phyloP scores from a whole-genome alignment of 2,113 vertebrate species.

The Carassius carassius region DNA sequence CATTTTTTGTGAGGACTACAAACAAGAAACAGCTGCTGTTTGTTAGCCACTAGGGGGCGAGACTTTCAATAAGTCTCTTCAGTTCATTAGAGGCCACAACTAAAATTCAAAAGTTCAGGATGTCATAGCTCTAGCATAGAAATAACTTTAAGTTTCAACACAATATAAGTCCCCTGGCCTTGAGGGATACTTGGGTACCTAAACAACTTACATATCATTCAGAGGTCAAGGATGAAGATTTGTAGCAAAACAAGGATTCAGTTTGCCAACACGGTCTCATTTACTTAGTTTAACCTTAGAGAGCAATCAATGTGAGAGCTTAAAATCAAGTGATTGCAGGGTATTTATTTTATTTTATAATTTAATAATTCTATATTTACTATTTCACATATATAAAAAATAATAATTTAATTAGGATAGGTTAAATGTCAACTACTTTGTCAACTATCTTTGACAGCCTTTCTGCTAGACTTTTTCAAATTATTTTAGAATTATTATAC shows the following conservation, averaged over 20 bases:
- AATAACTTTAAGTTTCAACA: neutral
- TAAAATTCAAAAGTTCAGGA: neutral
- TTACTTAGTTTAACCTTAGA: neutral
- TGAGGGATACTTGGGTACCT: neutral
- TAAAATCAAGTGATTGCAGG: too few species aligned
- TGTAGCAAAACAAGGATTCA: neutral
- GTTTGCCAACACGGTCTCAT: neutral
- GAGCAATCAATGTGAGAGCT: neutral
- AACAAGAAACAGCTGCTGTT: slow-evolving; percentile 5
- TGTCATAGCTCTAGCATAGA: neutral
- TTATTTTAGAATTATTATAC: too few species aligned
- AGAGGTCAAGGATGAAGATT: slow-evolving; percentile 37
- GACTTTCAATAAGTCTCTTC: neutral
- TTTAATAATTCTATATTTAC: neutral
- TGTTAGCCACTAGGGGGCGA: slow-evolving; percentile 22
- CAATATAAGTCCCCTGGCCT: neutral
- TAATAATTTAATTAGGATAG: neutral
- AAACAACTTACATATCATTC: neutral
- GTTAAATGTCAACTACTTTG: too few species aligned
- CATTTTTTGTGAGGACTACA: neutral
- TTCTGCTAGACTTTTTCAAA: too few species aligned
- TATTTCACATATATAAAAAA: neutral
- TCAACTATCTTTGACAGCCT: too few species aligned
- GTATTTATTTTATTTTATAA: too few species aligned
- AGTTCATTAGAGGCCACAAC: neutral